Base-by-base conservation (phyloP, 64 coral and sea anemone species). In the Exaiptasia diaphana region DNA sequence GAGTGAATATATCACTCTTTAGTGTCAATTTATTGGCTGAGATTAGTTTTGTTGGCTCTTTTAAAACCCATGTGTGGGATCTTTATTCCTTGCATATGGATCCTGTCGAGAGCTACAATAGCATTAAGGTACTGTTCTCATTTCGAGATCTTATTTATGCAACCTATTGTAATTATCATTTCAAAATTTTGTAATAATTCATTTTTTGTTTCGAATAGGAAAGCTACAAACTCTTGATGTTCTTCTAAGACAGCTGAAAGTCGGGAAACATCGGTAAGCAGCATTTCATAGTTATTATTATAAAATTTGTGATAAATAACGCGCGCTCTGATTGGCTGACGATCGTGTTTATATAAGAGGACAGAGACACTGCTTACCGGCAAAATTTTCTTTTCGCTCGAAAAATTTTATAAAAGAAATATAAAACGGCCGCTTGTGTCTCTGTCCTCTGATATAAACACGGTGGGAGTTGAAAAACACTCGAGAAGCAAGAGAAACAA, bases 201-300 rank as follows among this genome's bases (percentile, higher is more conserved):
- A 36, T 45, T 21, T 41, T 63, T 52, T 62, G 50, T 28, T 50
- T 25, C 41, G 23, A 70, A 18, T 41, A 99, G 95, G 95, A 41
- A 99, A 99, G 45, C 74, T 99, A 2, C 95, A 99, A 76, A 93
- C 95, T 35, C 79, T 99, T 31, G 95, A 99, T 52, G 45, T 85
- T 26, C 84, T 99, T 38, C 67, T 99, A 49, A 88, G 95, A 86
- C 85, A 55, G 82, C 74, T 99, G 4, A 99, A 93, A 31, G 61
- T 31, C 53, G 95, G 71, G 49, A 99, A 99, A 77, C 95, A 99
- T 90, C 92, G 95, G 95, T 99, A 63, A 57, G 43, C 26, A 29
- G n/a, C n/a, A n/a, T n/a, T n/a, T n/a, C n/a, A n/a, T n/a, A n/a
- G n/a, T n/a, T n/a, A n/a, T n/a, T n/a, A n/a, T n/a, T n/a, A n/a